A percentile compares a stretch with the other conserved stretches of the same genome.
These are phyloP conservation scores for Elaphurus davidianus DNA, from an alignment of 2,113 vertebrate species.

Conservation along the genomic window DNA sequence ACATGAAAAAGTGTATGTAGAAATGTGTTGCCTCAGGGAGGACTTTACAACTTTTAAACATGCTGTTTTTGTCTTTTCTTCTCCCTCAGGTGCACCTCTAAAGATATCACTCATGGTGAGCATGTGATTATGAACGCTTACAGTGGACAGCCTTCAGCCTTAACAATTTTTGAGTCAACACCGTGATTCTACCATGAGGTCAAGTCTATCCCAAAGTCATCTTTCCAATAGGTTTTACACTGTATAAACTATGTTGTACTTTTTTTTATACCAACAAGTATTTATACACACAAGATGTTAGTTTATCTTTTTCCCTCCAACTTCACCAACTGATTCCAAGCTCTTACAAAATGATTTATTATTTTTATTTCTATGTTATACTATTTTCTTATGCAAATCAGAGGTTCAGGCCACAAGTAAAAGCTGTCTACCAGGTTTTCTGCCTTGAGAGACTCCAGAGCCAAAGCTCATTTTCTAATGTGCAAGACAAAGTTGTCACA, in stretches of 20 bases:
- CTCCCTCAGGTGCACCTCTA: constrained; percentile 84
- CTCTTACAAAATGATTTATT: constrained; percentile 47
- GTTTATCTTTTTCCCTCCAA: background rate
- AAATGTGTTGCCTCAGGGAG: background rate
- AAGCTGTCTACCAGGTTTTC: constrained; percentile 52
- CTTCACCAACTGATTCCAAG: constrained; percentile 16
- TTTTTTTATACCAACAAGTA: background rate
- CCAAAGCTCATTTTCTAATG: constrained; percentile 76
- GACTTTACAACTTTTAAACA: background rate
- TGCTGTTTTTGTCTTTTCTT: background rate
- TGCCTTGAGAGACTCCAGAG: constrained; percentile 81
- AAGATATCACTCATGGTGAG: constrained; percentile 74
- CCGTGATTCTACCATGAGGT: constrained; percentile 80
- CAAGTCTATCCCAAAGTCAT: background rate
- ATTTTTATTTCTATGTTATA: constrained; percentile 24
- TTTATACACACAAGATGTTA: background rate
- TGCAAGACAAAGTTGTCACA: constrained; percentile 60
- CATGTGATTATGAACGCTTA: constrained; percentile 65
- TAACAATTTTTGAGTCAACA: constrained; percentile 87
- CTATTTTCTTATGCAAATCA: constrained; percentile 44
- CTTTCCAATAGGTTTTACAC: constrained; percentile 64
- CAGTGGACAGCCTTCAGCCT: constrained; percentile 78
- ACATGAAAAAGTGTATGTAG: background rate
- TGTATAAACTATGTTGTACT: constrained; percentile 35
- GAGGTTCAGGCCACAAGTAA: constrained; percentile 73